Evolutionary conservation across 2,113 vertebrate species (phyloP), one percentile per base, ranked within the genome.

Genomic region (Lepus americanus): DNA sequence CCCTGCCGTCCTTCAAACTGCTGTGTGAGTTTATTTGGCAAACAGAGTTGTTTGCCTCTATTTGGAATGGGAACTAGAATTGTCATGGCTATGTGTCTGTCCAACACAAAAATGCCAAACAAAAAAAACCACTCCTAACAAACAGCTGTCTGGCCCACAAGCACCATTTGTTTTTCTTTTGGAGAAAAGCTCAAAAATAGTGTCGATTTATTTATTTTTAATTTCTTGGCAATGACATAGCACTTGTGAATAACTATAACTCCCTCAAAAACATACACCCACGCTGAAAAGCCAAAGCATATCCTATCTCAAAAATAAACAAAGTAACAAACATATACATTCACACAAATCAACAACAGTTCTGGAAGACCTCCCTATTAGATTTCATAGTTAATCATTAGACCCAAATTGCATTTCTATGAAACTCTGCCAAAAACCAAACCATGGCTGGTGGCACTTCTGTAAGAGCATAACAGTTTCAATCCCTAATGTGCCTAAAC

Each of bases 181-280:
- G 51, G 89, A 95, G 66, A 92, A 97, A 81, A 22, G 87, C 92
- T 88, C 61, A 72, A 92, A 95, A 96, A 88, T 49, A 97, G 67
- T 53, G 73, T 96, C 2, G 0, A 97, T 93, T 94, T 96, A 89
- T 97, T 97, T 96, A 96, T 93, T 96, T 97, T 96, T 95, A 95
- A 84, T 82, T 97, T 96, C 95, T 96, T 95, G 92, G 96, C 97
- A 98, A 85, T 9, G 59, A 94, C 92, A 86, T 36, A 79, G 73
- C 55, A 91, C 70, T n/a, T 96, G 88, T 11, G 96, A 92, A 51
- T 53, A 97, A 79, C 94, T 91, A 49, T 51, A 94, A 92, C 39
- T 95, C 64, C 91, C 95, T 69, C 83, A 96, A 89, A 95, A 95
- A 95, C 74, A 91, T n/a, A 96, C 4, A 61, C 36, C 67, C 74